Base-by-base conservation (phyloP, 2,888 invertebrate species). In the Epirrhoe alternata region DNA sequence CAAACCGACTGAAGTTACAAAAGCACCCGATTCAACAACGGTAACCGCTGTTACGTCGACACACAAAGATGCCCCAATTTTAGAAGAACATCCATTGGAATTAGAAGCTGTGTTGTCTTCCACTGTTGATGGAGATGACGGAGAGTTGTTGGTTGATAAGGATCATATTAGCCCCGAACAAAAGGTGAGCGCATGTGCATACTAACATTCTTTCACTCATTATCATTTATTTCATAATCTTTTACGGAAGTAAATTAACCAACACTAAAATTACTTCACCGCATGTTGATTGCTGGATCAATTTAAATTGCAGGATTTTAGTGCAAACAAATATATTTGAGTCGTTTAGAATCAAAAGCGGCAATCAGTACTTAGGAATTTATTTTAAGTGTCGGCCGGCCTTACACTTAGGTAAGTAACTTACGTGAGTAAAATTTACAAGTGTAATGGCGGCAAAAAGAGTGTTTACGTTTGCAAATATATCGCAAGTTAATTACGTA, bases 31-130 rank as follows among this genome's bases (percentile, higher is more conserved):
- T n/a, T 58, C 65, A 5, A 58, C 71, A 5, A 60, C 71, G 16
- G 50, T 66, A 6, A 16, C 59, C 6, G 56, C 67, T 8, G 58
- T 59, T 6, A 54, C 72, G n/a, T 70, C 74, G 45, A 72, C 75
- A 30, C 74, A 72, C 7, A 71, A 75, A 42, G 73, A 67, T 7
- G 74, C 62, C 53, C 70, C 76, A 47, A 61, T 58, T 3, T 60
- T 70, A 5, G 84, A 83, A 58, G 87, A 88, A 59, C 81, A 73
- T n/a, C 89, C 88, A 0, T 71, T 89, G 59, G 84, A 86, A 72
- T 72, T 90, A 58, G 91, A 91, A 76, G 85, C 84, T 14, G 83
- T 86, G 31, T 71, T 92, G 65, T 91, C 91, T 0, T 88, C 89
- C 8, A 86, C 88, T 2, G 85, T 90, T 35, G 74, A 79, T 5